Base-by-base conservation (phyloP, 2,113 vertebrate species). In the Ibidorhyncha struthersii region DNA sequence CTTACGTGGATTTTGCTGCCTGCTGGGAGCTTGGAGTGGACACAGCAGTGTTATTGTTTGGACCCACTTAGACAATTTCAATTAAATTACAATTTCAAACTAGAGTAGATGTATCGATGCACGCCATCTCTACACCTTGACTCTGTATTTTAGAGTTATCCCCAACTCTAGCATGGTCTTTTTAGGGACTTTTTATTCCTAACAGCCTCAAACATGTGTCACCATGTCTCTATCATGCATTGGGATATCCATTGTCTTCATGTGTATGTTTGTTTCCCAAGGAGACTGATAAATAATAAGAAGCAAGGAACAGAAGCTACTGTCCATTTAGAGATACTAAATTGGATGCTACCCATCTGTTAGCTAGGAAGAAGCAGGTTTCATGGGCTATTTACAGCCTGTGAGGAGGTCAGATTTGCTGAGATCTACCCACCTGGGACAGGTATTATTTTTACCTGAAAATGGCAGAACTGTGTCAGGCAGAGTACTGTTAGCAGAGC, bases 261-360 rank as follows among this genome's bases (percentile, higher is more conserved):
- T 21, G 6, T 30, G 19, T 0, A 20, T 8, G 6, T 30, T 71
- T 92, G 47, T 63, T 94, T 81, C 58, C 53, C 30, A 63, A 65
- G 32, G 19, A 72, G 49, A 50, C 17, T 27, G 30, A 56, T 61
- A 52, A 86, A 76, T 61, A 20, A 3, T 38, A 67, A 77, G 63
- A 81, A 76, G 19, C 14, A 79, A 66, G 32, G 71, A 96, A 65
- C 83, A 97, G 83, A 94, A 80, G 71, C 63, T 83, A 43, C 36
- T 15, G 16, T 81, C n/a, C 41, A 38, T 87, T 82, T 79, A 94
- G 47, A 78, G 77, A 63, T 84, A 50, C 87, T 90, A 87, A 90
- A 93, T 85, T 83, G 38, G 47, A 66, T 94, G 70, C 41, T 67
- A 21, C 32, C 90, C 90, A 92, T 95, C 91, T 95, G 77, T 40